Percentiles rank a stretch among this genome's conserved stretches.
Conservation (phyloP, 2,888 invertebrate species). For the Acrobasis suavella region DNA sequence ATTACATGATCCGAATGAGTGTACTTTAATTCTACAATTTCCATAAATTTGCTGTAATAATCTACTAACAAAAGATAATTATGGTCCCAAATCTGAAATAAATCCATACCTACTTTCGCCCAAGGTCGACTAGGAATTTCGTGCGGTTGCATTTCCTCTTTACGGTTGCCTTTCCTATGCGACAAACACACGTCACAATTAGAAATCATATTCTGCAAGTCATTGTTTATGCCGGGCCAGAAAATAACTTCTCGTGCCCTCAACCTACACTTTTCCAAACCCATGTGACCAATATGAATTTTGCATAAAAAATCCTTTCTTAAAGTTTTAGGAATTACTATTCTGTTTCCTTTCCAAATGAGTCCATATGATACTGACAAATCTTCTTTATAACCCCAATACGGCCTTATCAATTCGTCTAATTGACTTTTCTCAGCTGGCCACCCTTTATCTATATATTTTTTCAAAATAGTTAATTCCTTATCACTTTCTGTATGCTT, state of each 20-base stretch:
- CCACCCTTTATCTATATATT: background rate
- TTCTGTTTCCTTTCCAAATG: conserved; percentile 24
- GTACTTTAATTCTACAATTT: too few relatives aligned
- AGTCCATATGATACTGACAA: conserved; percentile 15
- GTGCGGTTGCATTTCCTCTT: too few relatives aligned
- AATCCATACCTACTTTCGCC: too few relatives aligned
- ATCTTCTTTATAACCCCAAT: conserved; percentile 21
- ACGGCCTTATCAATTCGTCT: conserved; percentile 3
- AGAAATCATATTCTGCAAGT: conserved; percentile 22
- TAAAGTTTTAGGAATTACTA: conserved; percentile 17
- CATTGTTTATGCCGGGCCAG: conserved; percentile 25
- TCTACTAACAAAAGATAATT: too few relatives aligned
- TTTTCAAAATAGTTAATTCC: background rate
- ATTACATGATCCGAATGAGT: too few relatives aligned
- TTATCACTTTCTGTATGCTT: conserved; percentile 25
- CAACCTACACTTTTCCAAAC: conserved; percentile 23
- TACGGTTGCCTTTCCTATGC: too few relatives aligned
- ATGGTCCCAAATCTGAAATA: too few relatives aligned
- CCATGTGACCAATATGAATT: conserved; percentile 16
- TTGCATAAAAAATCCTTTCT: conserved; percentile 9
- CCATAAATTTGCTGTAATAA: too few relatives aligned
- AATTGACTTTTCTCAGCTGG: background rate
- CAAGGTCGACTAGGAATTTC: too few relatives aligned
- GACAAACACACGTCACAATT: conserved; percentile 23
- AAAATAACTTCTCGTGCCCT: conserved; percentile 21